Evolutionary conservation across 2,113 vertebrate species (phyloP), one percentile per base, ranked within the genome.

Genomic region (Egretta garzetta): DNA sequence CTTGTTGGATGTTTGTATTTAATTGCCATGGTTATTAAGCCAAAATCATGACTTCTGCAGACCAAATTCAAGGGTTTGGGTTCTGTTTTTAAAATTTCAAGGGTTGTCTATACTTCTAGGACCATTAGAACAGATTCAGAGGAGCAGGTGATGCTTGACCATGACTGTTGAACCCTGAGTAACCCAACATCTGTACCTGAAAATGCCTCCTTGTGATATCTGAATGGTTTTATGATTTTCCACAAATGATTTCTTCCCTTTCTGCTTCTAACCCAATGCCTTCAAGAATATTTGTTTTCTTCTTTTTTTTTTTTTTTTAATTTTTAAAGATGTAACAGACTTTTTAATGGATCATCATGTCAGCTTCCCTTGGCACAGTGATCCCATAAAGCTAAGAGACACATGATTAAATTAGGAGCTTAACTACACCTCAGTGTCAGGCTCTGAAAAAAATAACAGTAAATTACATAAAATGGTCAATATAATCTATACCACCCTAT

Each of bases 391-490:
- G 28, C 77, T 87, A 93, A 97, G 32, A 94, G 74, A 33, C n/a
- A 71, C 9, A 72, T 93, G 75, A 97, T 96, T 97, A 93, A 92
- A 86, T 96, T 96, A 96, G 59, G 41, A 79, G 43, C 74, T 97
- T 95, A 96, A 93, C 63, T 97, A 94, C 84, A 85, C 64, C 55
- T 89, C 45, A 86, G 32, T 91, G 68, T 80, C 62, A 67, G 72
- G 19, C 24, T 86, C 41, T 91, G 81, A 86, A 91, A 93, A 88
- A 88, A 95, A 64, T 72, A 68, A 83, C 58, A 90, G 55, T 93
- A 93, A 91, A 94, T 96, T 93, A 15, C 59, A 87, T 64, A 71
- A 96, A 95, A 92, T 91, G 70, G 59, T 88, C 91, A 93, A 89
- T 81, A 92, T 83, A 96, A 97, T 85, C 71, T 87, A 86, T 86